A percentile compares a stretch with the other conserved stretches of the same genome.
These are phyloP conservation scores for Rousettus madagascariensis DNA, from an alignment of 2,797 vertebrate species.

Conservation along the genomic window DNA sequence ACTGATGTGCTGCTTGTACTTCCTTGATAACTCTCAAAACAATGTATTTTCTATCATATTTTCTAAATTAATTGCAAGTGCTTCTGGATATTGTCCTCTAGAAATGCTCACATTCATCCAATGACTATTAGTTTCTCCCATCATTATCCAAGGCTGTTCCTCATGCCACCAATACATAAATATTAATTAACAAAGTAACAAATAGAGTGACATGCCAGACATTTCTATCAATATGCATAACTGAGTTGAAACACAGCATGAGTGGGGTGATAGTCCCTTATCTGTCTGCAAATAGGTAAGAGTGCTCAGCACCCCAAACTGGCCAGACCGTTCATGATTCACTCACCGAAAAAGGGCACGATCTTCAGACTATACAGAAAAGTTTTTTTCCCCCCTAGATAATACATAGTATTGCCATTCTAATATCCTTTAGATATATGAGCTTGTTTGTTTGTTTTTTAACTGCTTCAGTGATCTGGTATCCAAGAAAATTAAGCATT, in stretches of 20 bases:
- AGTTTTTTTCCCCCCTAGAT: neutral
- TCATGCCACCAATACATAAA: neutral
- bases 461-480: neutral
- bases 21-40: neutral
- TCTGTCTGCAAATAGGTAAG: neutral
- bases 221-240: neutral
- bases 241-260: neutral
- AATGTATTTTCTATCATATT: neutral
- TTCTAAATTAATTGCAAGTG: neutral
- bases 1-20: neutral
- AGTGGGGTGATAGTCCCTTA: neutral
- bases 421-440: neutral
- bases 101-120: neutral
- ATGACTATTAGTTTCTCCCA: neutral
- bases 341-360: neutral
- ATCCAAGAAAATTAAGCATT: neutral
- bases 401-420: neutral
- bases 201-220: accelerated
- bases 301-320: neutral
- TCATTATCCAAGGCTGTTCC: neutral
- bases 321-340: neutral
- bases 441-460: neutral
- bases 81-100: neutral
- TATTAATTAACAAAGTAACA: neutral
- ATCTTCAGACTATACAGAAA: neutral